These are phyloP conservation scores for Allophyes oxyacanthae DNA, from an alignment of 2,888 invertebrate genomes.

Conservation along the genomic window DNA sequence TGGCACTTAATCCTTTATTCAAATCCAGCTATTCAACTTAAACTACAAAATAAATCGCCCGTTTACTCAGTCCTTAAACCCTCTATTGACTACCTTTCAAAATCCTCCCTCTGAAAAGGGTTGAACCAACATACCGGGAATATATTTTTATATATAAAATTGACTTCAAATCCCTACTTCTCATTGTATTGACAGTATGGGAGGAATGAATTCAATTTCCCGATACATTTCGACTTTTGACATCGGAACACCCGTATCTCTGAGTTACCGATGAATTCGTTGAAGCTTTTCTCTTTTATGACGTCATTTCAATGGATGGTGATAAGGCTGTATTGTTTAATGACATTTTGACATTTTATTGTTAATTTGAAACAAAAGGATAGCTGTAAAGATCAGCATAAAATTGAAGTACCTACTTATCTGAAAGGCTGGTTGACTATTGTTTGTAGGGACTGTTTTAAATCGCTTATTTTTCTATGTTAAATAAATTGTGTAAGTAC, in stretches of 20 bases:
- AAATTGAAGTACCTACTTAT: constrained; percentile 7
- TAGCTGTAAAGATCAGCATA: not conserved
- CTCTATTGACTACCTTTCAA: constrained; percentile 37
- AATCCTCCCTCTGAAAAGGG: constrained; percentile 37
- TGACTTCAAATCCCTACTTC: constrained; percentile 74
- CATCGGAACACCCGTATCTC: constrained; percentile 31
- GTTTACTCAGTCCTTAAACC: constrained; percentile 36
- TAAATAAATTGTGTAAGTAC: too few relatives aligned
- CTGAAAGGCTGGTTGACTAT: not conserved
- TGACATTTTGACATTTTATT: constrained; percentile 30
- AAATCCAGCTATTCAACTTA: constrained; percentile 30
- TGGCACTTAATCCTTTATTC: constrained; percentile 23
- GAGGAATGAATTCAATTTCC: constrained; percentile 74
- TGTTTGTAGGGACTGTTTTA: not conserved
- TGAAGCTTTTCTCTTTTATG: constrained; percentile 41
- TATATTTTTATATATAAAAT: constrained; percentile 68
- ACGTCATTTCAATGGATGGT: constrained; percentile 26
- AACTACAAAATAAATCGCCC: constrained; percentile 17
- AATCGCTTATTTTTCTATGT: too few relatives aligned
- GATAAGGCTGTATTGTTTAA: constrained; percentile 40
- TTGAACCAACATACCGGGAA: constrained; percentile 25
- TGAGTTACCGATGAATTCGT: constrained; percentile 26
- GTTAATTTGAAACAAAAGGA: constrained; percentile 13
- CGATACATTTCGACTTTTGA: constrained; percentile 49
- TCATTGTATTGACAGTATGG: constrained; percentile 62